Evolutionary conservation across 2,888 invertebrate genomes (phyloP), one percentile per base, ranked within the genome.

Genomic region (Lithophane ornitopus): DNA sequence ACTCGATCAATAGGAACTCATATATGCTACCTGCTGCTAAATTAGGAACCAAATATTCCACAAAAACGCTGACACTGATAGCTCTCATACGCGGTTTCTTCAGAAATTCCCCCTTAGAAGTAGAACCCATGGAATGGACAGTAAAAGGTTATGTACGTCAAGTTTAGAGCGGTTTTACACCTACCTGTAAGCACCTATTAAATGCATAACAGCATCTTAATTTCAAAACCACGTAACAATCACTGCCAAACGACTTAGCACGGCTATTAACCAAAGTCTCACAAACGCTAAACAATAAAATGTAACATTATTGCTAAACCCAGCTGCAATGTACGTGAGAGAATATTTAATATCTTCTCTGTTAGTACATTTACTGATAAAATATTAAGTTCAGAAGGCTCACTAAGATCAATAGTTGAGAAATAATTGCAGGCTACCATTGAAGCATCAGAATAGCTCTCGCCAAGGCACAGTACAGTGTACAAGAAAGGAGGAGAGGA

Each of bases 291-390:
- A 71, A 79, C 79, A 83, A 63, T 83, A 84, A 83, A 73, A 73
- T 79, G 70, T 65, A 59, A 56, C 59, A 74, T 74, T 84, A 74
- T 73, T 81, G 62, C 70, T 56, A 63, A 74, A 74, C 59, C 34
- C 67, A 80, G 74, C 70, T 74, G 84, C 59, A 59, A 56, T 68
- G 70, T 84, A 81, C 81, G 84, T 84, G 80, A 70, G 80, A 70
- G 67, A 79, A 59, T 34, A 70, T 74, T 83, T 70, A 59, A 70
- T 66, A 83, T 62, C 16, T 1, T 58, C 26, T 62, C 9, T 65
- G n/a, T 49, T 11, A 62, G 58, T 52, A 58, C 16, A 1, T 22
- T 0, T 1, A 3, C 44, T 78, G 1, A 12, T 16, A 11, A 28
- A 59, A 9, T 52, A 14, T 46, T 8, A 16, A 66, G 19, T 39